Evolutionary conservation across 2,113 vertebrate species (phyloP).

Genomic region (Halcyon senegalensis): DNA sequence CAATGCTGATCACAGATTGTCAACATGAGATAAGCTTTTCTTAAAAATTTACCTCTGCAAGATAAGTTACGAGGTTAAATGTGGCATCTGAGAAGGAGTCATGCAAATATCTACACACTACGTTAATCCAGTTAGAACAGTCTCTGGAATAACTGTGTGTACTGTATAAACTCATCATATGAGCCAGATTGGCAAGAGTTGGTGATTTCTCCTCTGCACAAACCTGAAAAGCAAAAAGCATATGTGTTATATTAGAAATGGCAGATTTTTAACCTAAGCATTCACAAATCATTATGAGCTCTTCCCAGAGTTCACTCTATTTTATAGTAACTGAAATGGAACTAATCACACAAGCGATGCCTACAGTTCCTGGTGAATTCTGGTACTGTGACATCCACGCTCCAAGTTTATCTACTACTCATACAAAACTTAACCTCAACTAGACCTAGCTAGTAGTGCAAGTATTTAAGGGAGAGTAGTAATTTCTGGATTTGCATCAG

Average conservation of each 20-base stretch:
- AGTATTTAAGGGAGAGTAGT: neutral
- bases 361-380: neutral
- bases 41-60: conserved; percentile 89
- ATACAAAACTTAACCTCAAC: neutral
- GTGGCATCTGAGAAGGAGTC: conserved; percentile 95
- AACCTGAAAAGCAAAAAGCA: conserved; percentile 70
- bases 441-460: rapidly evolving
- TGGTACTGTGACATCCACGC: neutral
- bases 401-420: neutral
- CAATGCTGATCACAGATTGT: neutral
- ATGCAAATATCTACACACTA: conserved; percentile 95
- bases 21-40: neutral
- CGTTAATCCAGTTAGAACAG: conserved; percentile 97
- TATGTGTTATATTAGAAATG: neutral
- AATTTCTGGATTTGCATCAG: neutral
- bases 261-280: neutral
- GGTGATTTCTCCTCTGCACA: conserved; percentile 94
- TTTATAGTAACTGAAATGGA: neutral
- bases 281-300: neutral
- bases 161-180: conserved; percentile 99
- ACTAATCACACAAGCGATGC: neutral
- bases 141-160: conserved; percentile 97
- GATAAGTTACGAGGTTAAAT: conserved; percentile 92
- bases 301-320: neutral
- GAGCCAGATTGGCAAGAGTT: conserved; percentile 93